Base-by-base conservation (phyloP, 2,113 vertebrate genomes). In the Hippoglossus stenolepis region DNA sequence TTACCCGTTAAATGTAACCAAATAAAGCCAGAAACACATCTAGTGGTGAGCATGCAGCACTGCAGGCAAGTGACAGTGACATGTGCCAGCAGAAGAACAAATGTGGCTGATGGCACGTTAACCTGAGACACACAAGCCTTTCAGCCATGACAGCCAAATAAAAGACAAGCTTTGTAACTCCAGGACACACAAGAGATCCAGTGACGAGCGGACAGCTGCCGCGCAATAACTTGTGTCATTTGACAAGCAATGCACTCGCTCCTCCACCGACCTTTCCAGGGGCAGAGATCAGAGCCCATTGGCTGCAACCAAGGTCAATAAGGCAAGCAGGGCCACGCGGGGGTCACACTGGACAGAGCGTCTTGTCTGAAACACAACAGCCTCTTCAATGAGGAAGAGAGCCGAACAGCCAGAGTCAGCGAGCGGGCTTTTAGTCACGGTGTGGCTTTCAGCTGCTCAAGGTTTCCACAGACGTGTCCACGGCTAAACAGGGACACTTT, bases 391-490 rank as follows among this genome's bases (percentile, higher is more conserved):
- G 63, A 70, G 45, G 4, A 45, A 15, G 61, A 58, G 54, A 47
- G 40, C n/a, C 64, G 61, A 79, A 76, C 28, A 17, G 45, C 26
- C 53, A 47, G 13, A 72, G 83, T 84, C 79, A 78, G 75, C 3
- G 1, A 65, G 67, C 49, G 18, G 70, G 72, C 38, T 24, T 80
- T 85, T 75, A 78, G 75, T 80, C 76, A 73, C 68, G 61, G 67
- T 68, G 57, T 9, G 13, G 47, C 24, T 28, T 82, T 83, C 76
- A 66, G 72, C 74, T 60, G 83, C 73, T 79, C 77, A 43, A 17
- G 28, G 28, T 80, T 90, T 89, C 85, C 62, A 79, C 43, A n/a
- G 75, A 67, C 40, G 68, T 83, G 80, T 79, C 64, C 54, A 24
- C 65, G 24, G 63, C 65, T 65, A 51, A 72, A 59, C 31, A 24